phyloP scores from a whole-genome alignment of 2,113 vertebrate species.

The Podocnemis expansa region DNA sequence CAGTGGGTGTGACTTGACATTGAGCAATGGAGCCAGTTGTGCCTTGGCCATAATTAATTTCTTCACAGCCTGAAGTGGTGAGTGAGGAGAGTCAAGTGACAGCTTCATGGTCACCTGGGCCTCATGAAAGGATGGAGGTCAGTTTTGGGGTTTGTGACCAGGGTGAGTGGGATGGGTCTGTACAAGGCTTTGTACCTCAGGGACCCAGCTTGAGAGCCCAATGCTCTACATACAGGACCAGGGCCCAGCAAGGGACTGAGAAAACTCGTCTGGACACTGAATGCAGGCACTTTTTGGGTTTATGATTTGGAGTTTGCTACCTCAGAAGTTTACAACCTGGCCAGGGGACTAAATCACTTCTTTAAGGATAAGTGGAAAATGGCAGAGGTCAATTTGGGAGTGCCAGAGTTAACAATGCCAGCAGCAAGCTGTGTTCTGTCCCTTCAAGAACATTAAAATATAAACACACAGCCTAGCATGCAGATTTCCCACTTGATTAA shows the following conservation, averaged over 20 bases:
- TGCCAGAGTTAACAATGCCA: not conserved
- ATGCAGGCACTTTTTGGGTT: not conserved
- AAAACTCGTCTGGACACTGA: not conserved
- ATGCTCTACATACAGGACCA: not conserved
- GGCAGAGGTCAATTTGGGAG: not conserved
- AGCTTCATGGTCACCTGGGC: not conserved
- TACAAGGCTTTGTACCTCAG: no score
- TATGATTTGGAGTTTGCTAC: not conserved
- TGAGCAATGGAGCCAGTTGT: not conserved
- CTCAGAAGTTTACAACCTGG: not conserved
- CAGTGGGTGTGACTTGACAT: not conserved
- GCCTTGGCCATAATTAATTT: not conserved
- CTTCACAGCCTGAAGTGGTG: not conserved
- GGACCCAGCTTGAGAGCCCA: not conserved
- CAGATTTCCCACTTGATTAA: no score
- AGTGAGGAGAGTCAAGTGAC: not conserved
- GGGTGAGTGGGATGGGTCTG: not conserved
- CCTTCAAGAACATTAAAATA: no score
- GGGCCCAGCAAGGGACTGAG: not conserved
- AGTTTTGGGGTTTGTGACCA: no score
- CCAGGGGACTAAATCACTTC: not conserved
- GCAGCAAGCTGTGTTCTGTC: no score
- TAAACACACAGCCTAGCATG: no score
- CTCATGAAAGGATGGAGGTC: not conserved
- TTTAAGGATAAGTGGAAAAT: not conserved